Evolutionary conservation across 2,888 invertebrate genomes (phyloP), one percentile per base, ranked within the genome.

Genomic region (Calameuta filiformis): DNA sequence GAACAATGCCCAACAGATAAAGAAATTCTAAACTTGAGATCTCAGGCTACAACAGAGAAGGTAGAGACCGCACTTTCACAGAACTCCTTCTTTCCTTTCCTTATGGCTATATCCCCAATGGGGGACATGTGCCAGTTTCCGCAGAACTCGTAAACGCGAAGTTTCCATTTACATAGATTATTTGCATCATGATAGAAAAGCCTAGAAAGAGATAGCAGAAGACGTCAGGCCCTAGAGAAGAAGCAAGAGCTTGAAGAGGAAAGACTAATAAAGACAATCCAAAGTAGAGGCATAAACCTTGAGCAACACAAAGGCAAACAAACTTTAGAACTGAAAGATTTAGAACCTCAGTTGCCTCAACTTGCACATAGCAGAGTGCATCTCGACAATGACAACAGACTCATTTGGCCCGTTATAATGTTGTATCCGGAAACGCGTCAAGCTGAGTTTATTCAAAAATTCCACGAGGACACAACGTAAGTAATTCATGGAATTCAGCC

Each of bases 321-420:
- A 78, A 79, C 81, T 68, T 79, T 86, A 40, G 93, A 93, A 80
- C 83, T 94, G 75, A 93, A 93, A 9, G 94, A 94, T 82, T 84
- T 95, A 15, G 94, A 94, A 77, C 95, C 96, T 0, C 93, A 93
- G 85, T 92, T 96, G 83, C 94, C 95, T 0, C 94, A 95, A 68
- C 93, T 95, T 9, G 93, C 94, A 73, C 93, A 95, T 77, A 92
- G 93, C 79, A 93, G 94, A 76, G 96, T 97, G 0, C 93, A 94
- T 86, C 86, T 96, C 15, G 93, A 94, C 81, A 92, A 94, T 86
- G 91, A 94, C 0, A 92, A 92, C 15, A 90, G 92, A 71, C 91
- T 99, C 15, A 92, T 95, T 76, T 99, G 98, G 98, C 98, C 98
- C 0, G 95, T 98, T 0, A 92, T 97, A 31, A 94, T 98, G 83